A percentile compares a stretch with the other conserved stretches of the same genome.
These are phyloP conservation scores for Chrysaora quinquecirrha DNA, from an alignment of 30 jellyfish, hydroid and myxozoan species.

Conservation along the genomic window DNA sequence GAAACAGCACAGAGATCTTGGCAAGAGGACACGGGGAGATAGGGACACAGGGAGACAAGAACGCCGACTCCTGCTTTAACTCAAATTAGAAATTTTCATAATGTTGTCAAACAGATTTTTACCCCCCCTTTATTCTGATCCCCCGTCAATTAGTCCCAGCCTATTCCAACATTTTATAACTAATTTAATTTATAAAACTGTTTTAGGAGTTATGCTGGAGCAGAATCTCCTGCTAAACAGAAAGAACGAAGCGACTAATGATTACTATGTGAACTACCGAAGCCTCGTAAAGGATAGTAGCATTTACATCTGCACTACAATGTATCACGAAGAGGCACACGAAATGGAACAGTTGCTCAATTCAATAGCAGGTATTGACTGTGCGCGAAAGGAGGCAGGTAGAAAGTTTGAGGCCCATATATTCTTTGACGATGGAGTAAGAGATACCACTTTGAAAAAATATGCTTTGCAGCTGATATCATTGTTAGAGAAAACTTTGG, in stretches of 20 bases:
- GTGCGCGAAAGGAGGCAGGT: constrained; percentile 88
- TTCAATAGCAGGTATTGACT: constrained; percentile 88
- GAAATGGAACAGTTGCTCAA: constrained; percentile 90
- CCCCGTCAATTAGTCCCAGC: too few species aligned
- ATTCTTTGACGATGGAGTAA: constrained; percentile 93
- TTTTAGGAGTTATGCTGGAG: constrained; percentile 80
- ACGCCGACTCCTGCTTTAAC: too few species aligned
- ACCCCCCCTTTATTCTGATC: too few species aligned
- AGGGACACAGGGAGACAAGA: too few species aligned
- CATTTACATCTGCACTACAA: constrained; percentile 90
- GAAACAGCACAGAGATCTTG: too few species aligned
- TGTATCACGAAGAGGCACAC: constrained; percentile 94
- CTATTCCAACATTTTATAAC: too few species aligned
- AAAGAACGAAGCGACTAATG: constrained; percentile 91
- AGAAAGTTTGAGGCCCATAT: constrained; percentile 82
- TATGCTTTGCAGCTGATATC: constrained; percentile 89
- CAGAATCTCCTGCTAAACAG: constrained; percentile 84
- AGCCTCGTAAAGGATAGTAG: constrained; percentile 75
- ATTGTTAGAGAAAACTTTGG: constrained; percentile 67
- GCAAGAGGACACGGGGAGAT: too few species aligned
- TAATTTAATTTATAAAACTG: too few species aligned
- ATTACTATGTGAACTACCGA: constrained; percentile 82
- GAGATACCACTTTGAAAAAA: constrained; percentile 81
- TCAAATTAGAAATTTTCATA: too few species aligned
- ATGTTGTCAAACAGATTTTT: too few species aligned